Evolutionary conservation across 2,797 vertebrate species (phyloP).

Genomic region (Leontocebus nigricollis): DNA sequence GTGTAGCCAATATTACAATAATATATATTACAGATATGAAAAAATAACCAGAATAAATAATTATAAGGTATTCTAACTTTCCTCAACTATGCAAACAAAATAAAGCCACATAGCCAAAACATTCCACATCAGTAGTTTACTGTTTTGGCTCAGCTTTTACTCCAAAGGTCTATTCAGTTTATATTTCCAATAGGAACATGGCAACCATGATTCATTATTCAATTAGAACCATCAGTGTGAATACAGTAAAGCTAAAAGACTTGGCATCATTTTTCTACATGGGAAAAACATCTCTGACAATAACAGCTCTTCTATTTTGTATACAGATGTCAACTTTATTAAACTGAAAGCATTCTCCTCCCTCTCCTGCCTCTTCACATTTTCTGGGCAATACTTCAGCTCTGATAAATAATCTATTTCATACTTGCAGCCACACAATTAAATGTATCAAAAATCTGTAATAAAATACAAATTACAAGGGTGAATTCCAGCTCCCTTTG

Average conservation of each 20-base stretch:
- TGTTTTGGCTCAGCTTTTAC: slow-evolving; percentile 68
- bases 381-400: slow-evolving; percentile 40
- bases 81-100: slow-evolving; percentile 68
- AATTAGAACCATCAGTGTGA: slow-evolving; percentile 39
- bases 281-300: background rate
- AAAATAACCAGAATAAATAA: background rate
- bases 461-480: slow-evolving; percentile 42
- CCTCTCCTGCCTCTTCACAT: slow-evolving; percentile 49
- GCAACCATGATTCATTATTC: slow-evolving; percentile 64
- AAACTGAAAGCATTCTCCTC: slow-evolving; percentile 56
- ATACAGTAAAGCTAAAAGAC: slow-evolving; percentile 44
- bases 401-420: slow-evolving; percentile 60
- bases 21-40: background rate
- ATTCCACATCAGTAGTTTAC: slow-evolving; percentile 12
- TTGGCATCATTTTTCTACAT: slow-evolving; percentile 50
- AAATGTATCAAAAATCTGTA: slow-evolving; percentile 29
- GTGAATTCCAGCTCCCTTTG: slow-evolving; percentile 5
- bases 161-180: slow-evolving; percentile 66
- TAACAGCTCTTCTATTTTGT: slow-evolving; percentile 44
- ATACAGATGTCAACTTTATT: slow-evolving; percentile 72
- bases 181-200: slow-evolving; percentile 30
- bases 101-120: slow-evolving; percentile 30
- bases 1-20: slow-evolving; percentile 24
- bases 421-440: slow-evolving; percentile 58
- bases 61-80: background rate